Evolutionary conservation across 2,113 vertebrate genomes (phyloP), one percentile per base, ranked within the genome.

Genomic region (Isichthys henryi): DNA sequence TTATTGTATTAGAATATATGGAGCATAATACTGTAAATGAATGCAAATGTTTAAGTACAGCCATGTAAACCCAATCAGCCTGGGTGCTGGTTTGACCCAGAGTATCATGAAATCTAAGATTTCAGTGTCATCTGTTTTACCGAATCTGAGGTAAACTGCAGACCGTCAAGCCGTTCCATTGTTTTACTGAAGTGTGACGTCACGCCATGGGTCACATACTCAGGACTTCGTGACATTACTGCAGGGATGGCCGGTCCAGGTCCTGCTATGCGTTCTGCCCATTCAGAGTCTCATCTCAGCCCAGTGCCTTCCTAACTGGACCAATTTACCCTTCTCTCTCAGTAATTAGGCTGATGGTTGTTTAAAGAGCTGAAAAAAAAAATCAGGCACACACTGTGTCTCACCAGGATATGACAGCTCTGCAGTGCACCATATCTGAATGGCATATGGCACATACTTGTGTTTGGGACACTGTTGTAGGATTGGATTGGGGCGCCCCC

Each of bases 401-500:
- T 53, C 49, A 53, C 85, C 85, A 53, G 85, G 50, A 52, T 35
- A 31, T 50, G 49, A 52, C 85, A 52, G 85, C 46, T 52, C 23
- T 48, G 5, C 85, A 31, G 49, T 35, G 45, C n/a, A 15, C 49
- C 49, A 52, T 52, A 35, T 48, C 84, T 52, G 46, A 52, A 52
- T 86, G 85, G 85, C 85, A 87, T 35, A 87, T 84, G 82, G 45
- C 45, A 46, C 21, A 48, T 13, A 48, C 80, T 84, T 77, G 80
- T 45, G 45, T 84, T 46, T 84, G 80, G 80, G 80, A 84, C 80
- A 84, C 39, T 84, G 80, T 84, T 48, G 80, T 84, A 48, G 45
- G 19, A 84, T 48, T 84, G 45, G 80, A 84, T 17, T 19, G n/a
- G n/a, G n/a, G n/a, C n/a, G 31, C 3, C 15, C 31, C 31, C 9